Percentiles rank a stretch among this genome's conserved stretches.
Evolutionary conservation across 2,888 invertebrate species (phyloP).

Genomic region (Elysia crispata): DNA sequence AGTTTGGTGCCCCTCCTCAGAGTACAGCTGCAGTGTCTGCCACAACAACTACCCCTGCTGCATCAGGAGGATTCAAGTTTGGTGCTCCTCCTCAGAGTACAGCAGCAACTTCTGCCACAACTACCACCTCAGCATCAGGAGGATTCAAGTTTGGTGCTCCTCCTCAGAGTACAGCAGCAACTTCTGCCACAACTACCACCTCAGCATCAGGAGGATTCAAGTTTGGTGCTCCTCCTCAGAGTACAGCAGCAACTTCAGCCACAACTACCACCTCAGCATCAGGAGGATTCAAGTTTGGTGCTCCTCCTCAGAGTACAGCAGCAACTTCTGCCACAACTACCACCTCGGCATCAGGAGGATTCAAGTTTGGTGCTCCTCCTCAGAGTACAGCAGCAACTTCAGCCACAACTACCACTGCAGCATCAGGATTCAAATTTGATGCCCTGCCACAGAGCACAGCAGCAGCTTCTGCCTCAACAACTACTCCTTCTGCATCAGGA

Average conservation of each 20-base stretch:
- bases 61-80: conserved; percentile 55
- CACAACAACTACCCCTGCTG: neutral
- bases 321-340: conserved; percentile 27
- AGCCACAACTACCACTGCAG: neutral
- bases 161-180: neutral
- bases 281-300: conserved; percentile 56
- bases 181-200: conserved; percentile 37
- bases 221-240: neutral
- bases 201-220: conserved; percentile 13
- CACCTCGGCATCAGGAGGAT: neutral
- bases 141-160: neutral
- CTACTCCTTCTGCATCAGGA: conserved; percentile 35
- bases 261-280: conserved; percentile 5
- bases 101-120: conserved; percentile 25
- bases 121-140: conserved; percentile 19
- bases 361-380: conserved; percentile 13
- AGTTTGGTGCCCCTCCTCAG: neutral
- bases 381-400: neutral
- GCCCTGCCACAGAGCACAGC: conserved; percentile 12
- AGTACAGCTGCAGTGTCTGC: neutral
- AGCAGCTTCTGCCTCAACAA: conserved; percentile 22
- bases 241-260: neutral
- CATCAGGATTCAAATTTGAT: conserved; percentile 55
- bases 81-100: conserved; percentile 32
- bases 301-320: conserved; percentile 15